Percentiles rank a stretch among this genome's conserved stretches.
phyloP scores from a whole-genome alignment of 2,888 invertebrate species.

The Melinopterus prodromus region DNA sequence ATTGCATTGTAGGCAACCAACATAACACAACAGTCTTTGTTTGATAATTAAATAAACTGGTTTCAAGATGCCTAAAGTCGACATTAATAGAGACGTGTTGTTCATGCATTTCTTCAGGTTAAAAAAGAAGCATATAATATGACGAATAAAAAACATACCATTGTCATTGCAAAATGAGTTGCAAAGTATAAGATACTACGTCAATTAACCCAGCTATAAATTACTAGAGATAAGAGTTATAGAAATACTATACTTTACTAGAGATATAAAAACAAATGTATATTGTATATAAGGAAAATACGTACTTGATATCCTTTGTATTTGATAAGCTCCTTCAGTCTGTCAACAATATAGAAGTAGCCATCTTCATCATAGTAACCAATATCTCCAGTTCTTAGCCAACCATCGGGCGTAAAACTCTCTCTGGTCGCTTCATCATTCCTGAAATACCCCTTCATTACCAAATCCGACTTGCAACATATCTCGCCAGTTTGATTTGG shows the following conservation, averaged over 20 bases:
- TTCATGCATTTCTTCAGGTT: too few relatives aligned
- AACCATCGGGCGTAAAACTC: slow-evolving; percentile 76
- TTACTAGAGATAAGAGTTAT: background rate
- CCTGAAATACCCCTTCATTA: slow-evolving; percentile 71
- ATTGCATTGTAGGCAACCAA: too few relatives aligned
- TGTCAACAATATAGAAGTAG: slow-evolving; percentile 82
- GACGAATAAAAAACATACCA: background rate
- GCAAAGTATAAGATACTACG: background rate
- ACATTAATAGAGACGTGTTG: too few relatives aligned
- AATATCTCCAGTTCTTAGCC: slow-evolving; percentile 81
- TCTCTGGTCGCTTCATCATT: slow-evolving; percentile 71
- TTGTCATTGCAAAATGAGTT: background rate
- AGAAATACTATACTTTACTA: background rate
- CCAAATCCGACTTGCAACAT: slow-evolving; percentile 77
- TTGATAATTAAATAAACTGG: too few relatives aligned
- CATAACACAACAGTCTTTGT: too few relatives aligned
- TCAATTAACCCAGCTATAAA: background rate
- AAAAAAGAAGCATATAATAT: background rate
- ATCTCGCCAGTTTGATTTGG: slow-evolving; percentile 78
- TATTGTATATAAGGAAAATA: background rate
- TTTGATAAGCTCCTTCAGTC: slow-evolving; percentile 90
- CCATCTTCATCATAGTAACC: slow-evolving; percentile 82
- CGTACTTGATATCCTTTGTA: slow-evolving; percentile 82
- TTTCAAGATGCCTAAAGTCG: too few relatives aligned
- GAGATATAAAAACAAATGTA: too few relatives aligned